These are phyloP conservation scores for Heliornis fulica DNA, from an alignment of 2,113 vertebrate species.

Conservation along the genomic window DNA sequence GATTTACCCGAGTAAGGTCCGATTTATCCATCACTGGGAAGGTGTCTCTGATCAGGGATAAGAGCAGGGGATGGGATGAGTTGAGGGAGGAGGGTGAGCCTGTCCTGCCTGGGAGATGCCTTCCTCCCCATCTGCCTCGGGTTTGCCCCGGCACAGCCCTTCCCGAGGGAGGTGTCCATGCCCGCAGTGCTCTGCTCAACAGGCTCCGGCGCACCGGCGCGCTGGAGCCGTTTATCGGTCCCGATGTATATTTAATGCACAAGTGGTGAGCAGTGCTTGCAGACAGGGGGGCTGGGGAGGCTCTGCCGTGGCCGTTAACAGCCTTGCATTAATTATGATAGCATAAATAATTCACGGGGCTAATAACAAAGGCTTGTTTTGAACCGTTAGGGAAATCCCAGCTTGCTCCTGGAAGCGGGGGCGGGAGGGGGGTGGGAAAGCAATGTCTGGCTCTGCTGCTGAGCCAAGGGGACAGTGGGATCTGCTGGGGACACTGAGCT, in stretches of 20 bases:
- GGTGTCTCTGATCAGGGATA: not conserved
- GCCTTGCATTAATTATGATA: conserved; percentile 7
- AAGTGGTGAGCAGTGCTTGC: not conserved
- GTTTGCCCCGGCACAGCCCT: not conserved
- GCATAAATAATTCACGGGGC: conserved; percentile 40
- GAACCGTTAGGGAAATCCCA: not conserved
- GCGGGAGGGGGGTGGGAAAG: not conserved
- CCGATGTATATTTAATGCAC: conserved; percentile 6
- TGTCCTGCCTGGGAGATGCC: not conserved
- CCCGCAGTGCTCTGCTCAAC: not conserved
- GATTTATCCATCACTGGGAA: not conserved
- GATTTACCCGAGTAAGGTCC: not conserved
- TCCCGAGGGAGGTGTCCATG: not conserved
- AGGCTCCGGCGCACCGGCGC: not conserved
- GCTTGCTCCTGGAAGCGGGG: not conserved
- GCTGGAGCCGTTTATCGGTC: not conserved
- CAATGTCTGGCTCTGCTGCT: not conserved
- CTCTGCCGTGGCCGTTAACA: not conserved
- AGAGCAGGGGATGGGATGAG: not conserved
- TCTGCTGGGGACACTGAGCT: not conserved
- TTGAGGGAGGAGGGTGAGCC: accelerated
- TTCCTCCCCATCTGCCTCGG: not conserved
- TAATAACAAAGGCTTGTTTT: conserved; percentile 39
- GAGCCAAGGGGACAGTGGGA: not conserved
- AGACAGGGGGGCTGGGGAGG: not conserved